Evolutionary conservation across 2,797 vertebrate genomes (phyloP).

Genomic region (Rhinoraja longicauda): DNA sequence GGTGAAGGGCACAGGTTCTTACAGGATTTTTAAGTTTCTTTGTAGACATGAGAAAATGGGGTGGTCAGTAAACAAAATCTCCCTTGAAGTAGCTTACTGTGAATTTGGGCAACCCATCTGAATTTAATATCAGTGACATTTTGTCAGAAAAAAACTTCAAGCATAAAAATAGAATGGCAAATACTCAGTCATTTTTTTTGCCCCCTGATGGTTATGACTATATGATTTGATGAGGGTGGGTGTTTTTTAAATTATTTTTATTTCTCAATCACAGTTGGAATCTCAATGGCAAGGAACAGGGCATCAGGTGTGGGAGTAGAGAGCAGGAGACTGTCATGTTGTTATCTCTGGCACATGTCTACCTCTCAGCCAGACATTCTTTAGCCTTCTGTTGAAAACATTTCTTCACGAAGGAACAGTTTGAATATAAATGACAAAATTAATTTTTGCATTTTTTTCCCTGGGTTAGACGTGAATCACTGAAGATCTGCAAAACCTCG

Average conservation of each 20-base stretch:
- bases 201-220: background rate
- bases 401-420: background rate
- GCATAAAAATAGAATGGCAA: background rate
- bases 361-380: background rate
- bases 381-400: background rate
- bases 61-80: background rate
- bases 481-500: background rate
- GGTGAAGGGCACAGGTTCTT: too few relatives aligned
- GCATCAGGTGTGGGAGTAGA: background rate
- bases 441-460: background rate
- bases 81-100: background rate
- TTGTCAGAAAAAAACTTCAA: background rate
- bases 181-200: background rate
- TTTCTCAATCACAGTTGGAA: background rate
- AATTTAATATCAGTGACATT: background rate
- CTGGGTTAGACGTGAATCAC: background rate
- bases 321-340: background rate
- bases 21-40: background rate
- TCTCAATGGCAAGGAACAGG: background rate
- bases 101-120: background rate
- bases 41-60: background rate
- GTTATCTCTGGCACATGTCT: background rate
- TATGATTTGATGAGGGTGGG: background rate
- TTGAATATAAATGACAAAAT: background rate
- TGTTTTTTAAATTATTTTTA: background rate